Evolutionary conservation across 2,113 vertebrate species (phyloP), one percentile per base, ranked within the genome.

Genomic region (Gambusia affinis): DNA sequence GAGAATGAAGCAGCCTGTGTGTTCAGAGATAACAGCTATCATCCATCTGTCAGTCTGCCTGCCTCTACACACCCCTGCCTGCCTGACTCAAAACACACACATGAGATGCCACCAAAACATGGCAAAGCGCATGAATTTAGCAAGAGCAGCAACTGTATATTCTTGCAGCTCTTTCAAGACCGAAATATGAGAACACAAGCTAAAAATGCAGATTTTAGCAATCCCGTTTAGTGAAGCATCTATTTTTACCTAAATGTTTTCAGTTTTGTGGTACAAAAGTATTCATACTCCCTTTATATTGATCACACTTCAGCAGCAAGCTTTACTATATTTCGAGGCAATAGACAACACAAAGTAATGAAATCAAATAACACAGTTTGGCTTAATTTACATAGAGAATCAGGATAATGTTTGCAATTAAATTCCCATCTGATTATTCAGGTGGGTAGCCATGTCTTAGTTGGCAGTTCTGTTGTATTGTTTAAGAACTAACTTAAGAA

Each of bases 21-120:
- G 76, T 77, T 74, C 47, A 60, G 73, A 75, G 76, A 87, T 69
- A 80, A 63, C 82, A 71, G 70, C 57, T 73, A 77, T 61, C 80
- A 64, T 78, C 78, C 78, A 83, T 86, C 86, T 85, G 72, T 35
- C 57, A 2, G 11, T 73, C 29, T 76, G 2, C 44, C 69, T 77
- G 78, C 70, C 62, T 11, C 67, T 17, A 57, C 73, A 64, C 47
- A 70, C 4, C 67, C 44, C 73, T 77, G 60, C 78, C 64, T 75
- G 37, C 68, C 29, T 0, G 19, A 75, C 63, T 66, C 61, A 39
- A 70, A 84, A 73, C 60, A 84, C 47, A 79, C 70, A 68, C 61
- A 12, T 60, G 57, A 70, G 61, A 80, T n/a, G 73, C 67, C 73
- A 78, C 47, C 10, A 39, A 76, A 78, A 80, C 31, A 63, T 31